Percentiles rank a stretch among this genome's conserved stretches.
phyloP scores from a whole-genome alignment of 2,113 vertebrate genomes.

The Mesitornis unicolor region DNA sequence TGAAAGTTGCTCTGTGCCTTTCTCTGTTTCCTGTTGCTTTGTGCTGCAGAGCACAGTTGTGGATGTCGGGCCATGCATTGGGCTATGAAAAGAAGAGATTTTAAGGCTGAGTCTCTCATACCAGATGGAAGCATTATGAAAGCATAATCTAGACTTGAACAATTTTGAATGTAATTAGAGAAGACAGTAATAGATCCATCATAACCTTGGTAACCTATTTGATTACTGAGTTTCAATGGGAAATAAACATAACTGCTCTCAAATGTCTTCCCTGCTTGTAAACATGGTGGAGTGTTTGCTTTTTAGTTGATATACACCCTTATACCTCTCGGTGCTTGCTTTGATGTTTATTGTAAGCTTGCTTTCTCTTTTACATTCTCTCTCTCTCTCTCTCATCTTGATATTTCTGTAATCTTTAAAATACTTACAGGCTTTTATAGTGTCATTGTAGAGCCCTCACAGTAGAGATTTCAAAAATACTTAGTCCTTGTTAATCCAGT shows the following conservation, averaged over 20 bases:
- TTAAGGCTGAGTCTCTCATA: not conserved
- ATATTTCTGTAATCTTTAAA: constrained; percentile 8
- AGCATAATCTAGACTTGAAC: not conserved
- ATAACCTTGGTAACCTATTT: not conserved
- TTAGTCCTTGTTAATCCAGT: not conserved
- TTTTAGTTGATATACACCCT: not conserved
- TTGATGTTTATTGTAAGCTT: not conserved
- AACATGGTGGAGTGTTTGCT: not conserved
- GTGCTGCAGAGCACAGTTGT: not conserved
- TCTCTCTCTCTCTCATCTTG: not conserved
- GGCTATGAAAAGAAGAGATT: not conserved
- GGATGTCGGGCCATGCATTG: not conserved
- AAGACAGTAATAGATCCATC: not conserved
- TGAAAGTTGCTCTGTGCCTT: not conserved
- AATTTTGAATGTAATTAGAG: not conserved
- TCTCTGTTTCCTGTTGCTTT: not conserved
- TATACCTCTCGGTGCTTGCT: not conserved
- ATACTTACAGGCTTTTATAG: not conserved
- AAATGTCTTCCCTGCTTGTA: not conserved
- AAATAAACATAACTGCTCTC: not conserved
- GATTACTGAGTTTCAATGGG: not conserved
- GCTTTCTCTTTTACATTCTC: not conserved
- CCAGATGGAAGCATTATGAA: not conserved
- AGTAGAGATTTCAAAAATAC: not conserved
- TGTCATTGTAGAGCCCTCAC: not conserved